Percentiles rank a stretch among this genome's conserved stretches.
Conservation (phyloP, 2,888 invertebrate genomes). For the Parapristionchus giblindavisi region DNA sequence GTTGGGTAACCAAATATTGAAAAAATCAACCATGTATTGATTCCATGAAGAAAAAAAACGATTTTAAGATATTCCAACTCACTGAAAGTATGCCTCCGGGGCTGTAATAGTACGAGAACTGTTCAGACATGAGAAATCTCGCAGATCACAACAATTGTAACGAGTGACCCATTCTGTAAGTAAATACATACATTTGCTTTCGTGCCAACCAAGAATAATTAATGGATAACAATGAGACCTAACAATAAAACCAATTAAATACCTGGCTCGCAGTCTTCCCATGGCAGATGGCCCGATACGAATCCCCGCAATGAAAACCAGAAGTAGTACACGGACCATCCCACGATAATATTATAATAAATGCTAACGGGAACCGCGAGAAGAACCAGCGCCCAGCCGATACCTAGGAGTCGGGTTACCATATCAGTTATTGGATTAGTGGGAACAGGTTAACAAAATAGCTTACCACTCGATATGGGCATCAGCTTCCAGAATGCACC, state of each 20-base stretch:
- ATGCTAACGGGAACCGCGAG: slow-evolving; percentile 66
- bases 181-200: neutral
- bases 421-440: neutral
- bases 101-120: slow-evolving; percentile 57
- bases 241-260: too few species aligned
- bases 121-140: slow-evolving; percentile 52
- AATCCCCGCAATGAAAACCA: slow-evolving; percentile 55
- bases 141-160: slow-evolving; percentile 62
- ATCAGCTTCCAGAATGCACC: slow-evolving; percentile 64
- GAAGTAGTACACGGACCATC: slow-evolving; percentile 66
- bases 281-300: slow-evolving; percentile 47
- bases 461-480: slow-evolving; percentile 42
- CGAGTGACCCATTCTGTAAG: slow-evolving; percentile 58
- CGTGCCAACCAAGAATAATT: neutral
- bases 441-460: slow-evolving; percentile 2
- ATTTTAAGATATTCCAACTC: slow-evolving; percentile 37
- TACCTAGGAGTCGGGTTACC: slow-evolving; percentile 49
- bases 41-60: too few species aligned
- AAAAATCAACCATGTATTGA: too few species aligned
- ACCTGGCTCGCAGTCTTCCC: slow-evolving; percentile 59
- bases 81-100: slow-evolving; percentile 67
- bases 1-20: too few species aligned
- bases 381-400: slow-evolving; percentile 68
- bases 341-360: slow-evolving; percentile 66
- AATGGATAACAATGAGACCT: too few species aligned